phyloP scores from a whole-genome alignment of 2,888 invertebrate genomes.

The Agrilus cyanescens region DNA sequence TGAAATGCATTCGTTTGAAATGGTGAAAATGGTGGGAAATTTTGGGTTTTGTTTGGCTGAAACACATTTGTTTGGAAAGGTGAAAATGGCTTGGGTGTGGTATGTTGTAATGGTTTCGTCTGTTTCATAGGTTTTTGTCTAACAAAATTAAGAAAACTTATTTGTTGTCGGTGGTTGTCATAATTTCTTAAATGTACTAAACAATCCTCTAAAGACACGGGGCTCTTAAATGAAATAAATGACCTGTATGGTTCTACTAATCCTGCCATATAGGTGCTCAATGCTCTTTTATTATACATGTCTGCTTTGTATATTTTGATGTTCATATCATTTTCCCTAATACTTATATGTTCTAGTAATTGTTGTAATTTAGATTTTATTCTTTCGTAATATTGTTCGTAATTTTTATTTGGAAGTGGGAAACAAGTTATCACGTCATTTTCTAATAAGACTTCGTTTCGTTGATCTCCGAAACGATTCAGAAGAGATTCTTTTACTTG shows the following conservation, averaged over 20 bases:
- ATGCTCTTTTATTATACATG: constrained; percentile 6
- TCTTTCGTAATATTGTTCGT: constrained; percentile 13
- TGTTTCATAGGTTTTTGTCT: neutral
- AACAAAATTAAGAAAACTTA: constrained; percentile 3
- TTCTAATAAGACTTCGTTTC: too few species aligned
- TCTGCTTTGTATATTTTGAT: constrained; percentile 6
- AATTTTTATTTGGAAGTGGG: constrained; percentile 10
- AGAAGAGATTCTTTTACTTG: too few species aligned
- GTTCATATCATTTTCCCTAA: constrained; percentile 3
- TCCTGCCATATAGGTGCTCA: constrained; percentile 7
- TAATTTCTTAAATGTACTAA: constrained; percentile 5
- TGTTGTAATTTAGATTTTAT: constrained; percentile 16
- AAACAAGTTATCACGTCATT: too few species aligned
- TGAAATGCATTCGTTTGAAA: too few species aligned
- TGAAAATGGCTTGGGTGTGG: too few species aligned
- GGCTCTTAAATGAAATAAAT: constrained; percentile 2
- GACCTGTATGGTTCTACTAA: constrained; percentile 7
- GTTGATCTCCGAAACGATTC: too few species aligned
- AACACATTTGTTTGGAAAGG: too few species aligned
- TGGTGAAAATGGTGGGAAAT: too few species aligned
- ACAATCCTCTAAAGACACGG: constrained; percentile 3
- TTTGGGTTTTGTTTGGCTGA: too few species aligned
- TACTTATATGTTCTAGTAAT: constrained; percentile 12
- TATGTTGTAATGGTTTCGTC: too few species aligned
- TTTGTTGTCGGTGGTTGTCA: constrained; percentile 9